A percentile compares a stretch with the other conserved stretches of the same genome.
Conservation (phyloP, 2,113 vertebrate genomes). For the Corythornis cristatus region DNA sequence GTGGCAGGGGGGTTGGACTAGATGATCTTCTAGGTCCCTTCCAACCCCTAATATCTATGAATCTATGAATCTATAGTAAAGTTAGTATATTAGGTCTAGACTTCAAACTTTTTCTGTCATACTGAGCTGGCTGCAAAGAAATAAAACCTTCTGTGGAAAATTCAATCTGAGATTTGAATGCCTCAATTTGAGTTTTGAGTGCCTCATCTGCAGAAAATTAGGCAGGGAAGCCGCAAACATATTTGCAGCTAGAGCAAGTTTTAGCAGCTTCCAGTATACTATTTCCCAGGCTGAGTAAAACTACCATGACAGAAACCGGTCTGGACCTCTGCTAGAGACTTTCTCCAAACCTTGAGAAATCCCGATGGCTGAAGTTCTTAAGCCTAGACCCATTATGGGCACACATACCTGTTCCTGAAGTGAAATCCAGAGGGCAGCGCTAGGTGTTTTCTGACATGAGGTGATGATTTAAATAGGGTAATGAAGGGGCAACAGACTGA, state of each 20-base stretch:
- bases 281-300: neutral
- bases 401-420: neutral
- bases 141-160: neutral
- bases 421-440: neutral
- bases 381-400: too few relatives aligned
- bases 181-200: neutral
- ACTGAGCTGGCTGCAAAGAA: neutral
- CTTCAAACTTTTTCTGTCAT: neutral
- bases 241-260: neutral
- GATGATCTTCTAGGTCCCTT: too few relatives aligned
- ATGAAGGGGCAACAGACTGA: neutral
- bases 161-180: neutral
- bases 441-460: accelerated
- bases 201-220: neutral
- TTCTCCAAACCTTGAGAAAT: neutral
- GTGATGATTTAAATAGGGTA: neutral
- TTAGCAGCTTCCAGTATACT: neutral
- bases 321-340: neutral
- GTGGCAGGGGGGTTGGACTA: too few relatives aligned
- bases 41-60: too few relatives aligned
- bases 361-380: neutral
- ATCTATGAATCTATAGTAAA: too few relatives aligned
- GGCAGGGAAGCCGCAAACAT: neutral
- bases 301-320: neutral
- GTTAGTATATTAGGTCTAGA: neutral